Evolutionary conservation across 2,113 vertebrate genomes (phyloP).

Genomic region (Mesitornis unicolor): DNA sequence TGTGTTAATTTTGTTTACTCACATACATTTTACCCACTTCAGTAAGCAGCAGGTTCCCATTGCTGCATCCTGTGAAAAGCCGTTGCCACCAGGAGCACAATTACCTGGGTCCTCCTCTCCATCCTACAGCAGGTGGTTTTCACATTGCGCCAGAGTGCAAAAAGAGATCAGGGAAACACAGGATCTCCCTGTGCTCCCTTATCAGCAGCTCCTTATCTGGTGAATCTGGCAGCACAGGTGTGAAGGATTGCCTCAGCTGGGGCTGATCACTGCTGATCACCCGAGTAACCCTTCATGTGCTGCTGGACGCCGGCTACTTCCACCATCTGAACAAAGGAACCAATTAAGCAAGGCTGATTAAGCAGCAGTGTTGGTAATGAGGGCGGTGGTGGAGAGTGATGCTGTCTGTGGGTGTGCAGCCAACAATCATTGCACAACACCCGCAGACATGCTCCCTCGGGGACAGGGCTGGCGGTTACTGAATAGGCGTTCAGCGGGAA

Average conservation of each 20-base stretch:
- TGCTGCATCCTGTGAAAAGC: neutral
- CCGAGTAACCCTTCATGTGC: neutral
- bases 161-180: neutral
- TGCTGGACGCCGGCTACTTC: neutral
- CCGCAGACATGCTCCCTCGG: neutral
- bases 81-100: neutral
- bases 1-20: neutral
- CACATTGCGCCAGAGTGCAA: neutral
- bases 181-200: neutral
- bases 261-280: neutral
- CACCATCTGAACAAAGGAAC: neutral
- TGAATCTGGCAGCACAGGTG: slow-evolving; percentile 54
- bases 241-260: neutral
- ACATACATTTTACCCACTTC: neutral
- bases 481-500: neutral
- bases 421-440: neutral
- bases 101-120: neutral
- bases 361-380: neutral
- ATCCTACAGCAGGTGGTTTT: neutral
- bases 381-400: neutral
- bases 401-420: neutral
- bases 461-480: neutral
- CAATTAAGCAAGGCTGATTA: neutral
- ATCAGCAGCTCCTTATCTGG: neutral
- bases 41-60: neutral